Percentiles rank a stretch among this genome's conserved stretches.
Conservation (phyloP, 2,113 vertebrate genomes). For the Syngnathus scovelli region DNA sequence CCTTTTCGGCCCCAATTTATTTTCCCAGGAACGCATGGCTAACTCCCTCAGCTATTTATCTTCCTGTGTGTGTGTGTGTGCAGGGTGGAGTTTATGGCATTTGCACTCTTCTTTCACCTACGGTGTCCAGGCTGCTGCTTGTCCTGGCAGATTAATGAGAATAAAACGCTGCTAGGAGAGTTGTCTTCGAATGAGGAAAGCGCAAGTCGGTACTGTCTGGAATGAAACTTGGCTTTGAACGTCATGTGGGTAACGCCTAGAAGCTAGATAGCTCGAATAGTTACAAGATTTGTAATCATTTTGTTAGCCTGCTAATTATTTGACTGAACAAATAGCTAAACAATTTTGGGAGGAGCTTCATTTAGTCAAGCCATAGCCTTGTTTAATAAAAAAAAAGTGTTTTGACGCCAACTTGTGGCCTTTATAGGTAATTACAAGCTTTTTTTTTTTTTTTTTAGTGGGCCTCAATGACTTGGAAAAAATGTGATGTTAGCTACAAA, state of each 20-base stretch:
- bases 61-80: not conserved
- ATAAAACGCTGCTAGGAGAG: slow-evolving; percentile 22
- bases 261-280: not conserved
- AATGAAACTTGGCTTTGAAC: not conserved
- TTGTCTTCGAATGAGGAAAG: slow-evolving; percentile 21
- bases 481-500: too few species aligned
- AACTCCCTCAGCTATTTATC: slow-evolving; percentile 1
- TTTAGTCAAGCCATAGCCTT: too few species aligned
- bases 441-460: too few species aligned
- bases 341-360: too few species aligned
- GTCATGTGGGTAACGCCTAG: not conserved
- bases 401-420: too few species aligned
- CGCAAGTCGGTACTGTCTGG: not conserved
- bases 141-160: slow-evolving; percentile 27
- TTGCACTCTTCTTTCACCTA: slow-evolving; percentile 31
- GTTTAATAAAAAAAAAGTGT: too few species aligned
- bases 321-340: too few species aligned
- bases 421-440: too few species aligned
- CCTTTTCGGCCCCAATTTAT: not conserved
- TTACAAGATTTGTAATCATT: too few species aligned
- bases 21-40: not conserved
- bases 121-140: not conserved
- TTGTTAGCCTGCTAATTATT: too few species aligned
- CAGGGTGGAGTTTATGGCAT: slow-evolving; percentile 23
- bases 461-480: too few species aligned